Evolutionary conservation across 2,888 invertebrate species (phyloP), one percentile per base, ranked within the genome.

Genomic region (Ectemnius continuus): DNA sequence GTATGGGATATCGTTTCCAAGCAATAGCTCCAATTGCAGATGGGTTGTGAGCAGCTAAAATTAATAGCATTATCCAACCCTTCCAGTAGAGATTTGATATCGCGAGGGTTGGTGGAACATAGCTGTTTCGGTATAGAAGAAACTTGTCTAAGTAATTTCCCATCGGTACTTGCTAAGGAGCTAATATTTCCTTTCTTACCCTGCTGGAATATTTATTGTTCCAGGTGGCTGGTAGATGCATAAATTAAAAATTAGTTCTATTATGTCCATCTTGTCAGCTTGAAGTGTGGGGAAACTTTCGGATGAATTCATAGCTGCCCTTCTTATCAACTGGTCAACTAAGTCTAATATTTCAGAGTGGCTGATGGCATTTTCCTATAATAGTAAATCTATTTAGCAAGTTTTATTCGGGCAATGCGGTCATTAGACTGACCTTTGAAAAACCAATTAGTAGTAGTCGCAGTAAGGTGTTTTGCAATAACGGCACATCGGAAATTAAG

Each of bases 51-150:
- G 98, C 97, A 16, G 97, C 95, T 79, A 99, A 92, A 91, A 98
- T 96, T 57, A 97, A 91, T 82, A 99, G 92, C 87, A 97, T 94
- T 52, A 94, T 92, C 98, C 98, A 98, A 20, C 96, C 96, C 91
- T 98, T 98, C 99, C 99, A 99, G 91, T 98, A 99, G 69, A 96
- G 92, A 73, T 95, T 95, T n/a, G 97, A 95, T 85, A 99, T 97
- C 1, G 97, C 98, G 86, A 99, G 92, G 81, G 95, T 94, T 0
- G 98, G 98, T 0, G 98, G 95, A n/a, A 92, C 93, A 89, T 96
- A 96, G 8, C 94, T 94, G 20, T 72, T 36, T 8, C 5, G 36
- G 36, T 2, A 36, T 36, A 36, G 36, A 36, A 36, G 36, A 36
- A 36, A 36, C 5, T 4, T 11, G 1, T 36, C 8, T 8, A 11